Evolutionary conservation across 1,140 invertebrate genomes (phyloP), one percentile per base, ranked within the genome.

Genomic region (Drosophila guanche): DNA sequence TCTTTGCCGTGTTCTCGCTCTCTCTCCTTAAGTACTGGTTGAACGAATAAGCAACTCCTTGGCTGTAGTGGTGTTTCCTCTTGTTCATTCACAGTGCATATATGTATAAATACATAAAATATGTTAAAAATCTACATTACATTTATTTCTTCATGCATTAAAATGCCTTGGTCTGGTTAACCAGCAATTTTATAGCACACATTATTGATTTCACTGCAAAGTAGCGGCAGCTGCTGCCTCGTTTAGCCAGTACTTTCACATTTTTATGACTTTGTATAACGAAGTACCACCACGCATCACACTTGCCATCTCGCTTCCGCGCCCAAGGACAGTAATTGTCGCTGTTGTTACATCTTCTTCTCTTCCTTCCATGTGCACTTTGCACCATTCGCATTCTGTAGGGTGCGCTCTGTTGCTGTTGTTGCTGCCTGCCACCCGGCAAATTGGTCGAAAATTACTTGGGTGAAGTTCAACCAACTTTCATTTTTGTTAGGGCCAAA

Each of bases 391-490:
- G 56, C 37, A 41, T 25, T 71, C 23, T 10, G 33, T 7, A 33
- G 29, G 29, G 29, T 55, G 43, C 52, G 48, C 8, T 27, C 10
- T 37, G 8, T 23, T 14, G 20, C 29, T 33, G 8, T 58, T 59
- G 12, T 33, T 54, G 12, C 23, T 54, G 54, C 71, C 50, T 40
- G 52, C 61, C 46, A 52, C 43, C 47, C 43, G 46, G 55, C 55
- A 42, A 59, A 51, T 71, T 37, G 33, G 33, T 37, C 33, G 33
- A 12, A 37, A 37, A 37, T 10, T 12, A 37, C 10, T 67, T 55
- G 42, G 70, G 76, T 68, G 79, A 88, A 88, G 83, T 88, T 88
- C 83, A 88, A 80, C 83, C 78, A 88, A 88, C 83, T 88, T 88
- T 88, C 84, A 63, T 79, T 88, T 88, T 88, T 88, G 79, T 79